Conservation (phyloP, 1,140 invertebrate species). For the Saxidomus purpurata region DNA sequence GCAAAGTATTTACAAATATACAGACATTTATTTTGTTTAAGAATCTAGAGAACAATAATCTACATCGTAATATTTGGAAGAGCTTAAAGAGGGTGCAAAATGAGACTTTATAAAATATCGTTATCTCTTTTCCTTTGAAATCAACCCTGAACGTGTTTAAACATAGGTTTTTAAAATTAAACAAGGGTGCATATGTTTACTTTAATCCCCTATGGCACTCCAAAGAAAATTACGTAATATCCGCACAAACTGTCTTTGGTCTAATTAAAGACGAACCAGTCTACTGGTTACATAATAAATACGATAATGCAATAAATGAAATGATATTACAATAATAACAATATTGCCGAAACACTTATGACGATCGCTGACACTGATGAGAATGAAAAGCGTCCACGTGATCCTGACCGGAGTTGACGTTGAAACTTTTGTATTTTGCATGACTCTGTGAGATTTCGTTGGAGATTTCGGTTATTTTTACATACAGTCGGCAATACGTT, state of each 20-base stretch:
- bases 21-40: too few relatives aligned
- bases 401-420: conserved; percentile 62
- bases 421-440: conserved; percentile 42
- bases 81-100: too few relatives aligned
- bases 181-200: too few relatives aligned
- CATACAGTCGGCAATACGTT: conserved; percentile 53
- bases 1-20: too few relatives aligned
- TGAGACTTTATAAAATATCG: too few relatives aligned
- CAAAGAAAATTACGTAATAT: too few relatives aligned
- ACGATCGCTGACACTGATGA: conserved; percentile 13
- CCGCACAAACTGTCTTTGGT: not conserved
- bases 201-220: too few relatives aligned
- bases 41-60: too few relatives aligned
- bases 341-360: not conserved
- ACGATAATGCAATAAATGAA: not conserved
- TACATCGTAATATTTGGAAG: too few relatives aligned
- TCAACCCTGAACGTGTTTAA: too few relatives aligned
- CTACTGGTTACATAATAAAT: not conserved
- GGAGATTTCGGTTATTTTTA: conserved; percentile 35
- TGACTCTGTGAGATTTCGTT: conserved; percentile 44
- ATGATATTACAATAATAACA: conserved; percentile 23
- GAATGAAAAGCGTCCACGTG: not conserved
- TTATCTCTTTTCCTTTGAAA: too few relatives aligned
- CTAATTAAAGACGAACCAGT: not conserved
- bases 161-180: too few relatives aligned